A percentile compares a stretch with the other conserved stretches of the same genome.
phyloP scores from a whole-genome alignment of 2,888 invertebrate genomes.

The Drosophila emarginata region DNA sequence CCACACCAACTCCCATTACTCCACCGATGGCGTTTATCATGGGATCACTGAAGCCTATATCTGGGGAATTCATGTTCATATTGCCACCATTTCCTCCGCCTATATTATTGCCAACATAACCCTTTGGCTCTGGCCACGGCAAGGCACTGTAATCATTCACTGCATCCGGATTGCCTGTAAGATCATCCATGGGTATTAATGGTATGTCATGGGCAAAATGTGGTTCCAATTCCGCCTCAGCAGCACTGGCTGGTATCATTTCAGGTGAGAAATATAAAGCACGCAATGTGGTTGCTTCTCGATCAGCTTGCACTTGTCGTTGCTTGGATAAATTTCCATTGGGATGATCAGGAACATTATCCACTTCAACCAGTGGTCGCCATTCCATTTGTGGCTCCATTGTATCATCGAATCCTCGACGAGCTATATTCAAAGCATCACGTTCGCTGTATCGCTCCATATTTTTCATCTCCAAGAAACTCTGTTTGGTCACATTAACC shows the following conservation, averaged over 20 bases:
- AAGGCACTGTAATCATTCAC: slow-evolving; percentile 89
- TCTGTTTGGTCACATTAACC: slow-evolving; percentile 94
- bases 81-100: background rate
- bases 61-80: slow-evolving; percentile 24
- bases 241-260: slow-evolving; percentile 93
- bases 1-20: slow-evolving; percentile 13
- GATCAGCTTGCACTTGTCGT: slow-evolving; percentile 92
- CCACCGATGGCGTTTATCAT: slow-evolving; percentile 17
- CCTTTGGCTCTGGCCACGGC: slow-evolving; percentile 93
- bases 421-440: slow-evolving; percentile 90
- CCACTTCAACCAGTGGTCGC: slow-evolving; percentile 88
- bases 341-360: slow-evolving; percentile 86
- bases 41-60: slow-evolving; percentile 48
- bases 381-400: slow-evolving; percentile 93
- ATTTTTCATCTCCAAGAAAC: slow-evolving; percentile 94
- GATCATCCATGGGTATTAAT: slow-evolving; percentile 94
- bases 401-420: slow-evolving; percentile 90
- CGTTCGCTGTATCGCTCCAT: slow-evolving; percentile 94
- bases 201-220: slow-evolving; percentile 90
- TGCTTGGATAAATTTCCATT: slow-evolving; percentile 92
- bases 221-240: slow-evolving; percentile 93
- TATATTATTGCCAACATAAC: slow-evolving; percentile 67
- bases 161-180: slow-evolving; percentile 91
- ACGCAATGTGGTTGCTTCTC: slow-evolving; percentile 92
- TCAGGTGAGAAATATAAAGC: slow-evolving; percentile 91